Percentiles rank a stretch among this genome's conserved stretches.
Evolutionary conservation across 2,113 vertebrate species (phyloP).

Genomic region (Poeciliopsis occidentalis): DNA sequence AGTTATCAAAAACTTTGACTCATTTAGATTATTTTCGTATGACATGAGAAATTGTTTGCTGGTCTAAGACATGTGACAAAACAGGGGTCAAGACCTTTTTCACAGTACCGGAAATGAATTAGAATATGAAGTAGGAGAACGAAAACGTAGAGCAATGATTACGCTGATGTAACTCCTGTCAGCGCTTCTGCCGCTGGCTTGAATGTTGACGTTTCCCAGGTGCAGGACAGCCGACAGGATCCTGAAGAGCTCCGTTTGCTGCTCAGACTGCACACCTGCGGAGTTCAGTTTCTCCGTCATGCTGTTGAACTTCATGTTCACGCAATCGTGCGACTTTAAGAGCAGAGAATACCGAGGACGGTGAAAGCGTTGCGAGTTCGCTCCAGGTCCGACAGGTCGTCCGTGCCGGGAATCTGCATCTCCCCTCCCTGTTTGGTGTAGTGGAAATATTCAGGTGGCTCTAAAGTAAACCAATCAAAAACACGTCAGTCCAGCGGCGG

Average conservation of each 20-base stretch:
- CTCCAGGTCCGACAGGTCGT: constrained; percentile 75
- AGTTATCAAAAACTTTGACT: too few relatives aligned
- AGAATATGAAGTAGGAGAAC: background rate
- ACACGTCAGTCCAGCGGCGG: background rate
- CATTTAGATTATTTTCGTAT: too few relatives aligned
- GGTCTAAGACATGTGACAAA: too few relatives aligned
- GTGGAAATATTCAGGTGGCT: constrained; percentile 76
- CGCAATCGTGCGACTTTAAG: background rate
- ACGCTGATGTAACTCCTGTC: constrained; percentile 79
- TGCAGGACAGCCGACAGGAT: constrained; percentile 81
- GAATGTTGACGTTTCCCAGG: constrained; percentile 79
- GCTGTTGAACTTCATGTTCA: background rate
- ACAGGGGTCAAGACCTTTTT: too few relatives aligned
- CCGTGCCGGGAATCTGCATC: constrained; percentile 60
- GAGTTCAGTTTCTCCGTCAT: background rate
- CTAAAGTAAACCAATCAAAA: constrained; percentile 42
- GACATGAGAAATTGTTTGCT: too few relatives aligned
- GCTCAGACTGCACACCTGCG: constrained; percentile 78
- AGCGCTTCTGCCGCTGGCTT: constrained; percentile 69
- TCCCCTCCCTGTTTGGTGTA: constrained; percentile 80
- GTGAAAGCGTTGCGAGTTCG: constrained; percentile 74
- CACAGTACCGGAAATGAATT: background rate
- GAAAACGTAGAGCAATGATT: constrained; percentile 13
- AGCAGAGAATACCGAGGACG: constrained; percentile 73
- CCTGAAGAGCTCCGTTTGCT: constrained; percentile 84